phyloP scores from a whole-genome alignment of 2,797 vertebrate species.

The Helicolenus hilgendorfi region DNA sequence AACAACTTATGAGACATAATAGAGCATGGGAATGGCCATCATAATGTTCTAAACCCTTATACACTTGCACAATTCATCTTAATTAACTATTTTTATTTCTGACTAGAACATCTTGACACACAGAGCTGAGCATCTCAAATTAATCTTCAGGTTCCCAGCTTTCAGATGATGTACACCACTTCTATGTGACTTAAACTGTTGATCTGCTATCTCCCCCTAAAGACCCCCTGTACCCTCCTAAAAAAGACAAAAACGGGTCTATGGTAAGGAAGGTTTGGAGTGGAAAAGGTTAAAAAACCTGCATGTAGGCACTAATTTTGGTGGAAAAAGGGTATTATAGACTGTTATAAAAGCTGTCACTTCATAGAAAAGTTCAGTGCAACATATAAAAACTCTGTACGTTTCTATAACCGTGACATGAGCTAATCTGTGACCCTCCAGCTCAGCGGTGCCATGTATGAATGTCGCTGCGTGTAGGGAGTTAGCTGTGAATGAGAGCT shows the following conservation, averaged over 20 bases:
- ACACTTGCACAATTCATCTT: too few relatives aligned
- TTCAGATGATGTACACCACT: too few relatives aligned
- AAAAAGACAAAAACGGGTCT: background rate
- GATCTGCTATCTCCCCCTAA: too few relatives aligned
- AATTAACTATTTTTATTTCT: too few relatives aligned
- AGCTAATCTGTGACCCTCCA: conserved; percentile 35
- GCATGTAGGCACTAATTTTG: background rate
- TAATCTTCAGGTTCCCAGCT: too few relatives aligned
- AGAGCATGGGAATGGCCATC: too few relatives aligned
- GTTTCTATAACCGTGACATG: conserved; percentile 46
- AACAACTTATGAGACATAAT: too few relatives aligned
- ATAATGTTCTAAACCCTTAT: too few relatives aligned
- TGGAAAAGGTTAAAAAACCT: background rate
- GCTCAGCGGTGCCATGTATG: conserved; percentile 13
- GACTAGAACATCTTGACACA: too few relatives aligned
- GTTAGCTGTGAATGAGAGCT: conserved; percentile 83
- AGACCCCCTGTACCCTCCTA: accelerated
- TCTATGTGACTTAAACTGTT: too few relatives aligned
- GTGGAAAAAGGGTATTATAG: background rate
- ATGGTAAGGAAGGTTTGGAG: background rate
- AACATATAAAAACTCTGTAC: conserved; percentile 11
- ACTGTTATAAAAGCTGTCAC: conserved; percentile 1
- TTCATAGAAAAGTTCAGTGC: conserved; percentile 1
- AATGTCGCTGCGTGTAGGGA: conserved; percentile 10
- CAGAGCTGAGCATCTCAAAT: too few relatives aligned